These are phyloP conservation scores for Colinus virginianus DNA, from an alignment of 2,113 vertebrate genomes.

Conservation along the genomic window DNA sequence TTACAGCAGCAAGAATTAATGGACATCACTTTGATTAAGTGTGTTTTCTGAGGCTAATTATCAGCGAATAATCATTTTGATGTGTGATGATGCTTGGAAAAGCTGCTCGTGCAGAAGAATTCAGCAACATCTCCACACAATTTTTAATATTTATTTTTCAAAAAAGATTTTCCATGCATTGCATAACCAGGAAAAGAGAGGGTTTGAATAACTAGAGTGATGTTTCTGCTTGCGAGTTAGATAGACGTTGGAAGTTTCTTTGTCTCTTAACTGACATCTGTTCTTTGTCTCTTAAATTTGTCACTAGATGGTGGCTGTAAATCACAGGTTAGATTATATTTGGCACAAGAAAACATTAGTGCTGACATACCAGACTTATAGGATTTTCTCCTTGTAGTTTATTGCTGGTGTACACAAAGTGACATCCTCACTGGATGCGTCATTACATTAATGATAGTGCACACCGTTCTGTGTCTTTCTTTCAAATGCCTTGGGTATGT, in stretches of 20 bases:
- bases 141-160: not conserved
- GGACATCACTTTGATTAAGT: constrained; percentile 63
- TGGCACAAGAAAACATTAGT: not conserved
- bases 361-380: not conserved
- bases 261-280: not conserved
- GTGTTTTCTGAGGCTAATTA: constrained; percentile 53
- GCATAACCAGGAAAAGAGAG: constrained; percentile 9
- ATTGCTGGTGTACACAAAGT: not conserved
- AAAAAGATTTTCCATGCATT: constrained; percentile 24
- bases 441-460: constrained; percentile 37
- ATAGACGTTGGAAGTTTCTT: not conserved
- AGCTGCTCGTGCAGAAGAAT: not conserved
- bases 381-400: not conserved
- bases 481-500: not conserved
- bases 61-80: constrained; percentile 19
- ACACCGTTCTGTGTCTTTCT: not conserved
- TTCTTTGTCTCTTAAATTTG: constrained; percentile 18
- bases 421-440: constrained; percentile 15
- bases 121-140: not conserved
- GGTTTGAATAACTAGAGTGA: not conserved
- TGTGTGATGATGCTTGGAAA: constrained; percentile 29
- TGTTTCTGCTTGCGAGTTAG: not conserved
- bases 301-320: not conserved
- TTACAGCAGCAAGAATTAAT: constrained; percentile 32
- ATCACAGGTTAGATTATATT: not conserved